Conservation (phyloP, 23 tunicate genomes). For the Trididemnum miniatum region DNA sequence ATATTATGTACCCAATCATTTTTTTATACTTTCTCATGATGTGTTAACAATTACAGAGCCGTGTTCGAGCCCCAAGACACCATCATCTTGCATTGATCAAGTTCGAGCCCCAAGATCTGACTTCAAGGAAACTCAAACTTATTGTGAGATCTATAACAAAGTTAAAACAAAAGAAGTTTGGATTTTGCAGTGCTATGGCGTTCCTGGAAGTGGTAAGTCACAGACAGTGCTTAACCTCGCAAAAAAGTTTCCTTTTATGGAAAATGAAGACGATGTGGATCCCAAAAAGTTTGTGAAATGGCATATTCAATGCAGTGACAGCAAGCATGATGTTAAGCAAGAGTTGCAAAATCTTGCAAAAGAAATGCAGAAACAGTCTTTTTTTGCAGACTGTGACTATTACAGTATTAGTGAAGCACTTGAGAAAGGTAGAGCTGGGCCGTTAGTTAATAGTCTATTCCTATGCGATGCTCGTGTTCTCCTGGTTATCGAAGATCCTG, state of each 20-base stretch:
- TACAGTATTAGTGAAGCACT: background rate
- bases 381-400: background rate
- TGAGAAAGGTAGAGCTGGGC: background rate
- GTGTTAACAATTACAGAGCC: too few relatives aligned
- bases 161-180: background rate
- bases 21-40: too few relatives aligned
- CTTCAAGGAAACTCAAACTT: background rate
- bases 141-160: background rate
- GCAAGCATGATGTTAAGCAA: conserved; percentile 19
- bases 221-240: too few relatives aligned
- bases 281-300: background rate
- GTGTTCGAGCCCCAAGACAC: too few relatives aligned
- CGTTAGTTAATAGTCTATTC: background rate
- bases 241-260: conserved; percentile 9
- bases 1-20: too few relatives aligned
- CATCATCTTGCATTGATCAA: too few relatives aligned
- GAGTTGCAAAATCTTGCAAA: conserved; percentile 25
- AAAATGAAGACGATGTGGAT: background rate
- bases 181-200: conserved; percentile 22
- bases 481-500: conserved; percentile 24
- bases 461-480: background rate
- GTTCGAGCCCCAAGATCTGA: background rate
- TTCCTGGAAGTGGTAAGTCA: conserved; percentile 33
- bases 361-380: background rate
- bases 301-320: conserved; percentile 31